These are phyloP conservation scores for Diogma glabrata DNA, from an alignment of 2,888 invertebrate species.

Conservation along the genomic window DNA sequence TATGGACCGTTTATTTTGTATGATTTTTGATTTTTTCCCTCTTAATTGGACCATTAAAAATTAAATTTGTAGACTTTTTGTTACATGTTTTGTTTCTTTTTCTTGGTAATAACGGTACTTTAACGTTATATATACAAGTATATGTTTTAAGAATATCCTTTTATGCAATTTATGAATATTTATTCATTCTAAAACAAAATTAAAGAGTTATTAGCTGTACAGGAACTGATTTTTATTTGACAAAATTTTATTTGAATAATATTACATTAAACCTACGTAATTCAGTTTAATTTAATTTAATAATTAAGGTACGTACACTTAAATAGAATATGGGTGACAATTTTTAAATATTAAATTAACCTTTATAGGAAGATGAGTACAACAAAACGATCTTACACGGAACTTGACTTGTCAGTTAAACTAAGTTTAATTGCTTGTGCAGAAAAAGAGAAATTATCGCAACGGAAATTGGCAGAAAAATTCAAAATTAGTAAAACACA, in stretches of 20 bases:
- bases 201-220: background rate
- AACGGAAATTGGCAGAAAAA: background rate
- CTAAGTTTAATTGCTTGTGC: background rate
- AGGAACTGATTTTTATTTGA: background rate
- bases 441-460: background rate
- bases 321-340: background rate
- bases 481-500: background rate
- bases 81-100: background rate
- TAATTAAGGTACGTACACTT: background rate
- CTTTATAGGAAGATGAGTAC: no score
- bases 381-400: background rate
- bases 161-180: background rate
- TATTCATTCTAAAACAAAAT: background rate
- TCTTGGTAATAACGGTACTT: conserved; percentile 1
- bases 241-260: background rate
- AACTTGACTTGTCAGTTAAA: background rate
- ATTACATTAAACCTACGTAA: background rate
- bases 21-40: background rate
- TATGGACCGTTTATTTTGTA: background rate
- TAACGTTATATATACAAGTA: no score
- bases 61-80: background rate
- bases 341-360: no score
- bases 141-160: background rate
- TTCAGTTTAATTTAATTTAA: background rate
- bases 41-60: conserved; percentile 4